Base-by-base conservation (phyloP, 2,797 vertebrate genomes). In the Hipposideros larvatus region DNA sequence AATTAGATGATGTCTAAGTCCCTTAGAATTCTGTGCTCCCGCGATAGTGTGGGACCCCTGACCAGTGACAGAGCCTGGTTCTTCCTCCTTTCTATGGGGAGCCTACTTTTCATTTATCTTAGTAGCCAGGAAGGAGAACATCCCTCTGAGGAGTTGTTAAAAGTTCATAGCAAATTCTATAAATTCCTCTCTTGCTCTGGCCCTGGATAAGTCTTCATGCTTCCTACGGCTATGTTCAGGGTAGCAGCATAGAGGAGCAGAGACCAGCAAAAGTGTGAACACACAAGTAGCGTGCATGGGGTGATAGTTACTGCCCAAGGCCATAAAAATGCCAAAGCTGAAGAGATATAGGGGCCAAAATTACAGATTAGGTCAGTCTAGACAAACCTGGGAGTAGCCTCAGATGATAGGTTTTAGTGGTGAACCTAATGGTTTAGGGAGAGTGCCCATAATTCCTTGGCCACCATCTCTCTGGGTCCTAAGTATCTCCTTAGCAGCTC, bases 91-190 rank as follows among this genome's bases (percentile, higher is more conserved):
- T 43, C 65, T 19, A 18, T 19, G 5, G 9, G 34, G 80, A 41
- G 63, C 19, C 8, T 51, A 22, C 65, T 84, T 63, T 82, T 88
- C 86, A 96, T 96, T 96, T 90, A 97, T 86, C 41, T 86, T 83
- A 48, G 70, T 94, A 95, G 85, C 90, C 96, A 80, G 90, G n/a
- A 90, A 79, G 61, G 74, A 84, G 68, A 61, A 21, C 85, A 21
- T 80, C 55, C 78, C 66, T 92, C 84, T 51, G 89, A 95, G 87
- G 86, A 88, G 55, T 11, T 84, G 90, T 97, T 97, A 94, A 96
- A 37, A 90, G 26, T 95, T 97, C 95, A 95, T 71, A 95, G 95
- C 11, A 77, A 92, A 94, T 97, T 95, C 98, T 96, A 53, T 96
- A 78, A 90, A 96, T 96, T 97, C 94, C n/a, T 95, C 68, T 79